A percentile compares a stretch with the other conserved stretches of the same genome.
phyloP scores from a whole-genome alignment of 1,140 invertebrate genomes.

The Palaemon carinicauda region DNA sequence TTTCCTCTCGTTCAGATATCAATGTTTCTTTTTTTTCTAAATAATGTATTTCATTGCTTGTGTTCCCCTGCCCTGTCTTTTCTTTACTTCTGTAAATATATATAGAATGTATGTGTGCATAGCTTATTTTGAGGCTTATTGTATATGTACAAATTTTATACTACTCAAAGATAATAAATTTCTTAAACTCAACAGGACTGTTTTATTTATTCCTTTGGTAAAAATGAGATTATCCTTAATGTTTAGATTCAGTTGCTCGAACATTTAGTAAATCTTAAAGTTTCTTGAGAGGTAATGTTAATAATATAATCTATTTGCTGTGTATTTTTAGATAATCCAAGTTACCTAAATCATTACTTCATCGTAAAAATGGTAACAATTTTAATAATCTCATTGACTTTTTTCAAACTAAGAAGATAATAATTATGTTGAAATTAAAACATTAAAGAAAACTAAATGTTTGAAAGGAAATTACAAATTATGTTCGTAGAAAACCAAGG shows the following conservation, averaged over 20 bases:
- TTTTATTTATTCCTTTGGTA: background rate
- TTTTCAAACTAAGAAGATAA: too few relatives aligned
- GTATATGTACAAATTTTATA: slow-evolving; percentile 55
- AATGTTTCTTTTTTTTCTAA: background rate
- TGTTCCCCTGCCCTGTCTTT: background rate
- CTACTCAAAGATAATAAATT: slow-evolving; percentile 41
- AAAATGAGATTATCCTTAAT: background rate
- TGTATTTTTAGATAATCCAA: too few relatives aligned
- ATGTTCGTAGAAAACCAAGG: too few relatives aligned
- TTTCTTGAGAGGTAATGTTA: too few relatives aligned
- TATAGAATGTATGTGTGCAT: slow-evolving; percentile 30
- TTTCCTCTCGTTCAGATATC: background rate
- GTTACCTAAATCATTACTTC: too few relatives aligned
- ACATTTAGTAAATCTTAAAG: too few relatives aligned
- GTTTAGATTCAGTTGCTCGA: background rate
- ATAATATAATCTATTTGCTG: too few relatives aligned
- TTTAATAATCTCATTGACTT: too few relatives aligned
- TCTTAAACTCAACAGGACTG: background rate
- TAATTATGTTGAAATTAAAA: too few relatives aligned
- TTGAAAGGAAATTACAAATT: too few relatives aligned
- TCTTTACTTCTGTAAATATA: background rate
- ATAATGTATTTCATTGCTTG: background rate
- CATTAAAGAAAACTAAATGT: too few relatives aligned
- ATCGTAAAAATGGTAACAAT: too few relatives aligned
- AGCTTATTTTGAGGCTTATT: slow-evolving; percentile 49